Evolutionary conservation across 2,797 vertebrate species (phyloP), one percentile per base, ranked within the genome.

Genomic region (Phataginus tricuspis): DNA sequence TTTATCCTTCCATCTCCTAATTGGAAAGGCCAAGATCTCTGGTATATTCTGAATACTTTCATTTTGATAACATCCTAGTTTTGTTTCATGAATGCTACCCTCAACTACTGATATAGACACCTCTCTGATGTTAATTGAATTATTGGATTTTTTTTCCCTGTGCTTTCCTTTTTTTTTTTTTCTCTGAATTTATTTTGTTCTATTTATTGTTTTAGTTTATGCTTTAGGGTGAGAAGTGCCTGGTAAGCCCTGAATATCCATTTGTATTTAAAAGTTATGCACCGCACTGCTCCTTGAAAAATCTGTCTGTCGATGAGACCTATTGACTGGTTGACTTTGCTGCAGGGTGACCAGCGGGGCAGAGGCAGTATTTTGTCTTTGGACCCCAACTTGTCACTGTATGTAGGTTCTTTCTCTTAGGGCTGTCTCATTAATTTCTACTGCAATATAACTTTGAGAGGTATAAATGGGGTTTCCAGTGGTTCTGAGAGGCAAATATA

Each of bases 261-360:
- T 51, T 21, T 1, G 3, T n/a, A 51, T 53, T 31, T 49, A 42
- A 31, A 74, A 49, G 15, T 51, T 21, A 75, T 4, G 1, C 11
- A 21, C 29, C 7, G 1, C 72, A 14, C 10, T 21, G 49, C 31
- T 75, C 21, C 10, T 11, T 34, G 49, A 53, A 21, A n/a, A 2
- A 31, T 31, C 72, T 51, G 27, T 37, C 19, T 68, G 66, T 53
- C 6, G 0, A 31, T 5, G 0, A 31, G 57, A 25, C 21, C 31
- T 53, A 6, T 23, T 11, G 49, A 23, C 19, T 3, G 0, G 0
- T 7, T 27, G 19, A 19, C 29, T 34, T 77, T 1, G 6, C 19
- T 34, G 19, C 31, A 13, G 19, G 74, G 49, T 34, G 49, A 53
- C 31, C 1, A 11, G 31, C 18, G 18, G 2, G 74, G 19, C 9